phyloP scores from a whole-genome alignment of 2,113 vertebrate species.

The Oryzias celebensis region DNA sequence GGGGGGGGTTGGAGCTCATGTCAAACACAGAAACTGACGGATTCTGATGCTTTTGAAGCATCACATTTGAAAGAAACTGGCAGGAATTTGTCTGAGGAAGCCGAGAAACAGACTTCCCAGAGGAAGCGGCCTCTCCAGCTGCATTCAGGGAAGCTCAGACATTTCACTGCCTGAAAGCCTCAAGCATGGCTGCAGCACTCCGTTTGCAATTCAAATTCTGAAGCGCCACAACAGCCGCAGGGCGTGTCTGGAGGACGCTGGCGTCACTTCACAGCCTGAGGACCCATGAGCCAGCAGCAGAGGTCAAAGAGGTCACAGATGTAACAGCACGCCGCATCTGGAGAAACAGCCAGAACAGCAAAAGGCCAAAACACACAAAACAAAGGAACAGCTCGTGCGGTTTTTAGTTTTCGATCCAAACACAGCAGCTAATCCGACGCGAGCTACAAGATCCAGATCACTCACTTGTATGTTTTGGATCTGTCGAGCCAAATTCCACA shows the following conservation, averaged over 20 bases:
- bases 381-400: background rate
- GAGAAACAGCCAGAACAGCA: constrained; percentile 29
- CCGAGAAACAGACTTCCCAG: too few species aligned
- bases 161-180: too few species aligned
- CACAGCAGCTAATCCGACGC: background rate
- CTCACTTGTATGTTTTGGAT: constrained; percentile 97
- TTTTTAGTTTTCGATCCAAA: background rate
- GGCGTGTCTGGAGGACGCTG: background rate
- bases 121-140: too few species aligned
- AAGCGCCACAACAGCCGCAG: constrained; percentile 5
- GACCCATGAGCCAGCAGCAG: background rate
- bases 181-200: background rate
- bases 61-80: too few species aligned
- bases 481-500: constrained; percentile 93
- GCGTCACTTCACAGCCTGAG: constrained; percentile 16
- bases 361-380: constrained; percentile 9
- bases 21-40: too few species aligned
- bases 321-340: constrained; percentile 40
- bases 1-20: background rate
- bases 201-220: constrained; percentile 1
- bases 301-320: constrained; percentile 7
- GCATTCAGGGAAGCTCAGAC: too few species aligned
- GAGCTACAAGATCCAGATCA: too few species aligned
- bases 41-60: too few species aligned
- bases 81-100: too few species aligned